Base-by-base conservation (phyloP, 2,797 vertebrate species). In the Sebastes matsubarae region DNA sequence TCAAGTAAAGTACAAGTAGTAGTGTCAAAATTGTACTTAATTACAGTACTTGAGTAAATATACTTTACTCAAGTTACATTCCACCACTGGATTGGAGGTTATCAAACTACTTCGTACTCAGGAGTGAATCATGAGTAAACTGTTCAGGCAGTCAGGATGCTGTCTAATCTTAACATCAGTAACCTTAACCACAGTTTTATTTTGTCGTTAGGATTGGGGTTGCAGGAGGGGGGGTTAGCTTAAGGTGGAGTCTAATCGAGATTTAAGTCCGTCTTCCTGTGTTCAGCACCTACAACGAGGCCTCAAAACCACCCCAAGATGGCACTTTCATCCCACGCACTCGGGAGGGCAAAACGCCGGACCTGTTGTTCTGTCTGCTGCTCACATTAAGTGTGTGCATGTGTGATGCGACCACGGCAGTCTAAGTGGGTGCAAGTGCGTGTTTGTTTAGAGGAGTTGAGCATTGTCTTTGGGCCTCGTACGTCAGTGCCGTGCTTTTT, bases 401-500 rank as follows among this genome's bases (percentile, higher is more conserved):
- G 83, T 75, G 83, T 7, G 78, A 76, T 74, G 88, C 61, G 72
- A 77, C 54, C 30, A 2, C 42, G 60, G 84, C 80, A 61, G 72
- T 84, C 84, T 83, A 83, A 91, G 89, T 80, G 85, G 72, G 87
- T 77, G 80, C 87, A 60, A 81, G 89, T 87, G 84, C 68, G 84
- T 92, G 91, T 93, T 95, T 95, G 95, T 95, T 95, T 95, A 94
- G 93, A 94, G 90, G 93, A 94, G 88, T 29, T 24, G 66, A 82
- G 93, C 91, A 96, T 96, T 95, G 95, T 96, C 94, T 93, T 93
- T 72, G 61, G 75, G 78, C 87, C 87, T 90, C 25, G 88, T 93
- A 95, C 95, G 95, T 96, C 96, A 96, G 90, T 50, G 81, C 87
- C 63, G 90, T 85, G 94, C 94, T 93, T 93, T 95, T 92, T 95